Conservation (phyloP, 2,888 invertebrate genomes). For the Hirtodrosophila histrioides region DNA sequence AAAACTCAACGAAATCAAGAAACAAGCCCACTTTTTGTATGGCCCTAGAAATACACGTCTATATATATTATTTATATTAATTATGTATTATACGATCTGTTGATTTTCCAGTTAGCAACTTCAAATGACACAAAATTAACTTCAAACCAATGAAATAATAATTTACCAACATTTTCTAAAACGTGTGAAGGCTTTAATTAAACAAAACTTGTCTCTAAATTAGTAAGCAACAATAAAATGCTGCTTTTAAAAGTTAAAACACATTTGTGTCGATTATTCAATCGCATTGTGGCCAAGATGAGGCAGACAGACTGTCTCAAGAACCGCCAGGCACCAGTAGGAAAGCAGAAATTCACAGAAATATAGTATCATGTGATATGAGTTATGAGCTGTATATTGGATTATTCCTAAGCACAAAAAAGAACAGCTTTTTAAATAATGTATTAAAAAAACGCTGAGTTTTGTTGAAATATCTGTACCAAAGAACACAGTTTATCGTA, state of each 20-base stretch:
- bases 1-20: slow-evolving; percentile 27
- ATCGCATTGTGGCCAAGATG: slow-evolving; percentile 6
- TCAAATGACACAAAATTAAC: slow-evolving; percentile 23
- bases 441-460: no score
- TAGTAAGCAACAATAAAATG: slow-evolving; percentile 54
- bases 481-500: no score
- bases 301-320: slow-evolving; percentile 36
- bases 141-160: slow-evolving; percentile 35
- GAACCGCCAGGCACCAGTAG: slow-evolving; percentile 29
- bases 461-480: no score
- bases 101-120: slow-evolving; percentile 53
- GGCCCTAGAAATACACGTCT: slow-evolving; percentile 20
- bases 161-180: slow-evolving; percentile 32
- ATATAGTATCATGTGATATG: slow-evolving; percentile 43
- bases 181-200: slow-evolving; percentile 56
- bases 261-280: slow-evolving; percentile 7
- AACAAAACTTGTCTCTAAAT: slow-evolving; percentile 67
- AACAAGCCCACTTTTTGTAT: slow-evolving; percentile 67
- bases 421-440: no score
- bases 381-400: not conserved
- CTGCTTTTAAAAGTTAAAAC: not conserved
- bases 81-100: slow-evolving; percentile 17
- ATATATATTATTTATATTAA: slow-evolving; percentile 6
- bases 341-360: slow-evolving; percentile 14
- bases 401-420: no score